Evolutionary conservation across 2,888 invertebrate genomes (phyloP).

Genomic region (Operophtera brumata): DNA sequence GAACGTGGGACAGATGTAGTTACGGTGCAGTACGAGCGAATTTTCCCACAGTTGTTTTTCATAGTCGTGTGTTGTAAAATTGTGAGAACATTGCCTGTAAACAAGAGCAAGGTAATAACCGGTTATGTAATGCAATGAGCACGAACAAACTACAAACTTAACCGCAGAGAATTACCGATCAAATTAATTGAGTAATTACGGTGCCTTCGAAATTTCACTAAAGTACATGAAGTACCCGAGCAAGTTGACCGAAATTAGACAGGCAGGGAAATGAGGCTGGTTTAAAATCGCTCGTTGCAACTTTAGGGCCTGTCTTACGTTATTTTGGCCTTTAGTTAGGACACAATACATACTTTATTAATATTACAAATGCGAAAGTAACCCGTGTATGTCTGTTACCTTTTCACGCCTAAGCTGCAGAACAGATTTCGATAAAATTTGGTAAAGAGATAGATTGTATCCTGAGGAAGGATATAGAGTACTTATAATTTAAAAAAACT

Average conservation of each 20-base stretch:
- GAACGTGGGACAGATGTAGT: constrained; percentile 26
- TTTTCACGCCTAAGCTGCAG: too few relatives aligned
- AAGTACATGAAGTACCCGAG: constrained; percentile 24
- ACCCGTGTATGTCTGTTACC: too few relatives aligned
- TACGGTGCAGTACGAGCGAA: constrained; percentile 33
- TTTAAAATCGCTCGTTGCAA: constrained; percentile 13
- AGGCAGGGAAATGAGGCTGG: constrained; percentile 39
- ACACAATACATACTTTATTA: too few relatives aligned
- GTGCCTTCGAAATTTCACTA: constrained; percentile 48
- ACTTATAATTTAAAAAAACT: too few relatives aligned
- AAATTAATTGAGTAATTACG: constrained; percentile 63
- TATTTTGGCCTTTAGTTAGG: neutral
- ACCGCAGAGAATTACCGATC: constrained; percentile 42
- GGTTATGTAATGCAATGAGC: constrained; percentile 61
- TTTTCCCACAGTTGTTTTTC: constrained; percentile 66
- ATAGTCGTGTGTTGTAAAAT: constrained; percentile 54
- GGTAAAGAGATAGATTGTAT: too few relatives aligned
- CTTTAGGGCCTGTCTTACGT: neutral
- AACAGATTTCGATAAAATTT: too few relatives aligned
- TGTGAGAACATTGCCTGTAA: constrained; percentile 59
- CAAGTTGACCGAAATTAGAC: constrained; percentile 38
- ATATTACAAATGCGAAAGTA: too few relatives aligned
- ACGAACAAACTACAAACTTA: constrained; percentile 50
- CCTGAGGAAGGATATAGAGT: too few relatives aligned
- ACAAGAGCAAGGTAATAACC: constrained; percentile 65